Evolutionary conservation across 2,797 vertebrate species (phyloP).

Genomic region (Notamacropus eugenii): DNA sequence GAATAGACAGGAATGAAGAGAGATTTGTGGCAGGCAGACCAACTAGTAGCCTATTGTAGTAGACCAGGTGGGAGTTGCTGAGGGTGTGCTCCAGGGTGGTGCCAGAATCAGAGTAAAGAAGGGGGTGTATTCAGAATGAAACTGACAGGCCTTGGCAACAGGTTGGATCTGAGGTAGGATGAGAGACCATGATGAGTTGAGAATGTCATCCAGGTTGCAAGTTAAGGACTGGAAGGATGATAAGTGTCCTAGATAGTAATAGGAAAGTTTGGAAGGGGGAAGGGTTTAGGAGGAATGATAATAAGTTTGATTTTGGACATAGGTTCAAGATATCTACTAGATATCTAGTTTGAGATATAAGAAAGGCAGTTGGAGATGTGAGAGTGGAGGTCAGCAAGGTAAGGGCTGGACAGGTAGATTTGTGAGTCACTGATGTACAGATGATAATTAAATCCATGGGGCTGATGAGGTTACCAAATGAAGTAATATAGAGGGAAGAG

Average conservation of each 20-base stretch:
- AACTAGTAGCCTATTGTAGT: not conserved
- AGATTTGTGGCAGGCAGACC: not conserved
- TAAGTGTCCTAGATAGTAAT: not conserved
- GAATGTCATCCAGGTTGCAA: not conserved
- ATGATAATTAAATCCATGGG: not conserved
- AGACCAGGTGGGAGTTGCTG: not conserved
- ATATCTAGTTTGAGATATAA: not conserved
- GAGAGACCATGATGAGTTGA: not conserved
- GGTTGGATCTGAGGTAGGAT: not conserved
- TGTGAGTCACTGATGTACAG: not conserved
- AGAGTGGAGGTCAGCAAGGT: not conserved
- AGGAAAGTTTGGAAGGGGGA: not conserved
- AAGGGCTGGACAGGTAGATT: not conserved
- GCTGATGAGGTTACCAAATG: not conserved
- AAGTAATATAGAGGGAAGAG: not conserved
- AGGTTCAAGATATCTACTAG: not conserved
- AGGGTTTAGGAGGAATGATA: not conserved
- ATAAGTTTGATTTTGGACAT: not conserved
- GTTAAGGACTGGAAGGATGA: not conserved
- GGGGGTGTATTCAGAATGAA: not conserved
- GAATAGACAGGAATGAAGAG: not conserved
- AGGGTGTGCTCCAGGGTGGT: not conserved
- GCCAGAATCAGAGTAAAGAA: not conserved
- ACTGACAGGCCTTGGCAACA: not conserved
- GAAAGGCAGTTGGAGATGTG: not conserved